Evolutionary conservation across 2,113 vertebrate species (phyloP).

Genomic region (Eulemur macaco): DNA sequence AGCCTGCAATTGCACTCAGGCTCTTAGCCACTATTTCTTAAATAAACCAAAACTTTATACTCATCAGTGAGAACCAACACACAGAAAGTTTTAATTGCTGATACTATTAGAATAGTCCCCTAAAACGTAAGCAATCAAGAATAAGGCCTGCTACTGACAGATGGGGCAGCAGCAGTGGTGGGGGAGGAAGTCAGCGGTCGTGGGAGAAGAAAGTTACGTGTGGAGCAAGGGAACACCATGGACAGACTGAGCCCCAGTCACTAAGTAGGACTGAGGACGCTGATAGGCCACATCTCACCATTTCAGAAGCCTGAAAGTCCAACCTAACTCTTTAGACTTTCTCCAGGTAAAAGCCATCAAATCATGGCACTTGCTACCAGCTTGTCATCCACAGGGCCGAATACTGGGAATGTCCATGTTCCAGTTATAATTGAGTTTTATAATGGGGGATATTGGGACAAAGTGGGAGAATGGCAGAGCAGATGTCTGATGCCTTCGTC

Average conservation of each 20-base stretch:
- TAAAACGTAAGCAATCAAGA: background rate
- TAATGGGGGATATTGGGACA: background rate
- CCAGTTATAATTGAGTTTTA: background rate
- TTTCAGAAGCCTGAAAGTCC: background rate
- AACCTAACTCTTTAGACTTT: background rate
- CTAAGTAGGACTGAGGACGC: background rate
- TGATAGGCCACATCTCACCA: background rate
- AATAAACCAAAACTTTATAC: background rate
- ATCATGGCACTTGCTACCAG: background rate
- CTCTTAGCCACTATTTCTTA: background rate
- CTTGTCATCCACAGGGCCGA: background rate
- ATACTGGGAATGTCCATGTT: background rate
- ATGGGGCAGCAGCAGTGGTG: background rate
- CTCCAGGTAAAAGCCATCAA: background rate
- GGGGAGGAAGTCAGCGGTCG: rapidly evolving
- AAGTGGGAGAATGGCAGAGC: background rate
- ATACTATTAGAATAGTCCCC: background rate
- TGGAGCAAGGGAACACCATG: background rate
- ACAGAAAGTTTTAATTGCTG: background rate
- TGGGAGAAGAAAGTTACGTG: background rate
- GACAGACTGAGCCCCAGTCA: background rate
- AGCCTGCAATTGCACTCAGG: background rate
- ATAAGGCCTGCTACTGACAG: background rate
- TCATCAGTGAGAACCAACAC: background rate
- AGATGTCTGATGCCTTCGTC: background rate